Conservation (phyloP, 2,888 invertebrate genomes). For the Tholera decimalis region DNA sequence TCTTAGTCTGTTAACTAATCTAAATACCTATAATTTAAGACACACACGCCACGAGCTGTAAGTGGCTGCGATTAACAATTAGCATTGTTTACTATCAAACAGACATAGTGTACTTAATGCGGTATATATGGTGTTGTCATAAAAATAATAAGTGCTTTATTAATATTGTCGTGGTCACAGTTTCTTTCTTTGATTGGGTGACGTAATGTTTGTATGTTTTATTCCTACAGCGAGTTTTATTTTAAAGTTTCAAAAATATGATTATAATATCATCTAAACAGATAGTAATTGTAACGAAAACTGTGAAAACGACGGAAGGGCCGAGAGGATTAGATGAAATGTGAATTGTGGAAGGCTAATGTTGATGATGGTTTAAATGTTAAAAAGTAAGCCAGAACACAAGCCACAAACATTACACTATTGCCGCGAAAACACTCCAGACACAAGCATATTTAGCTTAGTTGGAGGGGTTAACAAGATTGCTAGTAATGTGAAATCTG, state of each 20-base stretch:
- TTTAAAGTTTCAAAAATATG: not conserved
- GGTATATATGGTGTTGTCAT: constrained; percentile 15
- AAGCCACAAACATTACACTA: no score
- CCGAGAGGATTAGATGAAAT: not conserved
- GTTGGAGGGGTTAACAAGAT: no score
- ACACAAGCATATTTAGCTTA: no score
- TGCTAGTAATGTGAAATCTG: no score
- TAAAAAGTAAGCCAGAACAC: not conserved
- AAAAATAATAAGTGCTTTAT: constrained; percentile 25
- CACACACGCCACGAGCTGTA: constrained; percentile 44
- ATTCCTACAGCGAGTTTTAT: not conserved
- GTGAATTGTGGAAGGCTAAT: not conserved
- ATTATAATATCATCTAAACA: not conserved
- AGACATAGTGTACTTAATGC: constrained; percentile 23
- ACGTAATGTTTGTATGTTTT: not conserved
- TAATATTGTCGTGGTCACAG: constrained; percentile 10
- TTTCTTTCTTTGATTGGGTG: constrained; percentile 31
- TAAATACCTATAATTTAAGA: constrained; percentile 50
- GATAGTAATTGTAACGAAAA: not conserved
- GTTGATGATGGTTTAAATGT: not conserved
- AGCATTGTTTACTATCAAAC: constrained; percentile 50
- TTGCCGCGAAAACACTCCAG: no score
- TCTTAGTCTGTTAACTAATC: constrained; percentile 11
- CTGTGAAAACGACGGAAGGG: not conserved
- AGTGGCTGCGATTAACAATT: constrained; percentile 47